A percentile compares a stretch with the other conserved stretches of the same genome.
Conservation (phyloP, 1,140 invertebrate genomes). For the Drosophila sproati region DNA sequence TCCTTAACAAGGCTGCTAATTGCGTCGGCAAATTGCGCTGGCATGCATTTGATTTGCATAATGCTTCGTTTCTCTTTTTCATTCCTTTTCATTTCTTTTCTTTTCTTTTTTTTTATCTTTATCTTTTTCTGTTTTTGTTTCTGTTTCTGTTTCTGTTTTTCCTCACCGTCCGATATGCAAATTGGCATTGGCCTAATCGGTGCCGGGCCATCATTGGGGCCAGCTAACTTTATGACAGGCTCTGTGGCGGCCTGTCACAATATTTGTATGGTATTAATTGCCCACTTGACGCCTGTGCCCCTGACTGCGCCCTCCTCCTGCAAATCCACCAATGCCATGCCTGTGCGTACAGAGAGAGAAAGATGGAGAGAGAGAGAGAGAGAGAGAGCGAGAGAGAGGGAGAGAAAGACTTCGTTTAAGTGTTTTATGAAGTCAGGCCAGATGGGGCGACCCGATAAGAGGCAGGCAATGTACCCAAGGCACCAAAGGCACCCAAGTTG, state of each 20-base stretch:
- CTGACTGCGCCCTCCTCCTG: slow-evolving; percentile 14
- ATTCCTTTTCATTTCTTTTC: too few relatives aligned
- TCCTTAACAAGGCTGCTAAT: slow-evolving; percentile 76
- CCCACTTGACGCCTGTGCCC: slow-evolving; percentile 69
- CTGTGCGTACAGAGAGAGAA: background rate
- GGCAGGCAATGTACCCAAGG: slow-evolving; percentile 31
- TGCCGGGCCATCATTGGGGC: slow-evolving; percentile 36
- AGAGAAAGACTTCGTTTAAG: slow-evolving; percentile 49
- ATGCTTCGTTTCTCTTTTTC: slow-evolving; percentile 7
- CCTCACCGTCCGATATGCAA: slow-evolving; percentile 50
- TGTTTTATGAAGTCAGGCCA: slow-evolving; percentile 78
- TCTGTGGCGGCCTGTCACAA: slow-evolving; percentile 66
- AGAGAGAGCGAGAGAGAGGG: background rate
- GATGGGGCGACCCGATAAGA: slow-evolving; percentile 69
- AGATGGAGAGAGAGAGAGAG: background rate
- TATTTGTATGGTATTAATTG: slow-evolving; percentile 80
- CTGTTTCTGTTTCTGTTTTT: background rate
- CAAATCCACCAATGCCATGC: background rate
- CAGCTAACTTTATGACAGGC: slow-evolving; percentile 63
- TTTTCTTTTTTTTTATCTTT: too few relatives aligned
- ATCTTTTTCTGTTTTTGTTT: background rate
- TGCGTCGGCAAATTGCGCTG: slow-evolving; percentile 71
- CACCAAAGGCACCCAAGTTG: too few relatives aligned
- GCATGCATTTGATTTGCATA: slow-evolving; percentile 76
- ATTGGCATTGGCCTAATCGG: slow-evolving; percentile 63